These are phyloP conservation scores for Apodemia duryi DNA, from an alignment of 2,888 invertebrate species.

Conservation along the genomic window DNA sequence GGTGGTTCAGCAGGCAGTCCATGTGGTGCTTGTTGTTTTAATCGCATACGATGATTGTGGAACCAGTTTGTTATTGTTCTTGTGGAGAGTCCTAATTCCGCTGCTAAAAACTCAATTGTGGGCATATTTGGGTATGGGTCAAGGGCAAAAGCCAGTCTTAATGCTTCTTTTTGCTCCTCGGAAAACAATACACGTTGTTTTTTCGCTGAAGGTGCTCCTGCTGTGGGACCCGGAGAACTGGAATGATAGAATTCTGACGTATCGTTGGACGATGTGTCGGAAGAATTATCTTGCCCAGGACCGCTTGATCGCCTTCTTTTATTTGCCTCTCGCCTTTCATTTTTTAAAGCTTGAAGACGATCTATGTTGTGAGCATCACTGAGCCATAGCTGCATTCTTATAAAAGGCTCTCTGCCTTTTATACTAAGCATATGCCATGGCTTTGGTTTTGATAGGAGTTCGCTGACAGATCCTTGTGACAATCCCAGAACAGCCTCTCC, in stretches of 20 bases:
- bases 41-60: conserved; percentile 99
- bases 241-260: conserved; percentile 94
- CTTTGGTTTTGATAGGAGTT: conserved; percentile 97
- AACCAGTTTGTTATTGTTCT: conserved; percentile 99
- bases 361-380: conserved; percentile 97
- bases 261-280: conserved; percentile 92
- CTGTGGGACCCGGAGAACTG: conserved; percentile 87
- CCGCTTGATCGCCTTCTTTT: conserved; percentile 92
- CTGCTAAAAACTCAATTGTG: conserved; percentile 96
- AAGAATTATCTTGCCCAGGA: conserved; percentile 91
- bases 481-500: conserved; percentile 98
- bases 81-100: conserved; percentile 93
- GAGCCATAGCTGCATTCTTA: conserved; percentile 97
- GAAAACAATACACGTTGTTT: conserved; percentile 98
- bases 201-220: conserved; percentile 91
- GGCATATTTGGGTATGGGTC: conserved; percentile 98
- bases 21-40: conserved; percentile 94
- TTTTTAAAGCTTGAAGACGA: conserved; percentile 92
- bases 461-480: conserved; percentile 98
- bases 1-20: conserved; percentile 86
- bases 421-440: conserved; percentile 99
- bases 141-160: conserved; percentile 94
- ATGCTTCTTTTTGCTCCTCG: conserved; percentile 98
- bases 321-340: conserved; percentile 94
- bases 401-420: conserved; percentile 97